Conservation (phyloP, 2,113 vertebrate genomes). For the Rhizomys pruinosus region DNA sequence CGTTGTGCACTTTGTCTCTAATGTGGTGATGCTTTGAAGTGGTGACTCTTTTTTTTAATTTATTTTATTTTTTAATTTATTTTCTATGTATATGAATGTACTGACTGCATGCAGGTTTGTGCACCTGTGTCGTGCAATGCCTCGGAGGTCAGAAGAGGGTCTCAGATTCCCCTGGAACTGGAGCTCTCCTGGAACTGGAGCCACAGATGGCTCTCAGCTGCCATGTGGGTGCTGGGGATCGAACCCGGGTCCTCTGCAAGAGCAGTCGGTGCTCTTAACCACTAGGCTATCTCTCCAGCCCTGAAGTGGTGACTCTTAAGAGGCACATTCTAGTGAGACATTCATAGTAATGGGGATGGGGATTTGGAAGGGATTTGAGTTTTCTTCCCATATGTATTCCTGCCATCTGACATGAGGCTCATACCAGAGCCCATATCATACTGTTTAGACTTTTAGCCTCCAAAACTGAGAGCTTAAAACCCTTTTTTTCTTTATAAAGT, state of each 20-base stretch:
- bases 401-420: background rate
- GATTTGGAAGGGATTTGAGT: background rate
- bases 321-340: background rate
- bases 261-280: too few relatives aligned
- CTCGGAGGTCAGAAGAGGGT: too few relatives aligned
- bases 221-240: too few relatives aligned
- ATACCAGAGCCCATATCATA: background rate
- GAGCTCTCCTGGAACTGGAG: too few relatives aligned
- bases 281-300: too few relatives aligned
- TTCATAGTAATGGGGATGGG: background rate
- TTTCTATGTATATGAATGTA: too few relatives aligned
- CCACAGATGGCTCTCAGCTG: too few relatives aligned
- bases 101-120: too few relatives aligned
- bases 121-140: too few relatives aligned
- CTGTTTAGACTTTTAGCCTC: background rate
- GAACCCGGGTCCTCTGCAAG: too few relatives aligned
- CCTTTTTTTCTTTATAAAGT: background rate
- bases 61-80: too few relatives aligned
- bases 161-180: too few relatives aligned
- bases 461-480: background rate
- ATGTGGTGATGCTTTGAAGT: background rate
- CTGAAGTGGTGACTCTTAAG: background rate
- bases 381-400: background rate
- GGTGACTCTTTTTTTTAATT: background rate
- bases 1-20: background rate